Conservation (phyloP, 2,888 invertebrate species). For the Cheilosia variabilis region DNA sequence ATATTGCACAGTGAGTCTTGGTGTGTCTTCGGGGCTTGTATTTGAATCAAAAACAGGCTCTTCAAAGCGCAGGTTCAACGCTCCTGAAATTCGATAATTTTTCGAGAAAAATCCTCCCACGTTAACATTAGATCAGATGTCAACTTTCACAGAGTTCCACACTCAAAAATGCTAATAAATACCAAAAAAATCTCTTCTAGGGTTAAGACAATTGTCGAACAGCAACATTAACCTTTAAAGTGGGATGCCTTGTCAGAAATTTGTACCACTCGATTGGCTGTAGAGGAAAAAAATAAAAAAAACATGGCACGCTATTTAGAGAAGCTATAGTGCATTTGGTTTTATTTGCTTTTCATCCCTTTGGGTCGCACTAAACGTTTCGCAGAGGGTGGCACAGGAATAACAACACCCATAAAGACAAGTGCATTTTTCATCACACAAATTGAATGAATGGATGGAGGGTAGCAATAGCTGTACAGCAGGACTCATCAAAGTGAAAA, state of each 20-base stretch:
- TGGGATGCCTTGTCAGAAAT: slow-evolving; percentile 43
- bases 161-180: slow-evolving; percentile 16
- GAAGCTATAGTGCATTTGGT: slow-evolving; percentile 42
- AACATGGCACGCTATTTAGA: slow-evolving; percentile 11
- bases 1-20: too few relatives aligned
- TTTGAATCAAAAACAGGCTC: not conserved
- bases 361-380: slow-evolving; percentile 53
- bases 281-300: not conserved
- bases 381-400: slow-evolving; percentile 49
- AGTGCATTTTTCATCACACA: slow-evolving; percentile 74
- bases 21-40: too few relatives aligned
- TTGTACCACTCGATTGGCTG: slow-evolving; percentile 53
- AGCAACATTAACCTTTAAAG: slow-evolving; percentile 58
- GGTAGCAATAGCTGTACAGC: slow-evolving; percentile 35
- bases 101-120: not conserved
- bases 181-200: slow-evolving; percentile 3
- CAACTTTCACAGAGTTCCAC: slow-evolving; percentile 45
- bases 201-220: slow-evolving; percentile 53
- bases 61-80: not conserved
- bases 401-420: slow-evolving; percentile 62
- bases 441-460: slow-evolving; percentile 58
- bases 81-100: not conserved
- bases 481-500: slow-evolving; percentile 74
- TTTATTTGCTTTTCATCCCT: slow-evolving; percentile 69
- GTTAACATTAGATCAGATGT: slow-evolving; percentile 46